These are phyloP conservation scores for Enteromius treurensis DNA, from an alignment of 2,797 vertebrate genomes.

Conservation along the genomic window DNA sequence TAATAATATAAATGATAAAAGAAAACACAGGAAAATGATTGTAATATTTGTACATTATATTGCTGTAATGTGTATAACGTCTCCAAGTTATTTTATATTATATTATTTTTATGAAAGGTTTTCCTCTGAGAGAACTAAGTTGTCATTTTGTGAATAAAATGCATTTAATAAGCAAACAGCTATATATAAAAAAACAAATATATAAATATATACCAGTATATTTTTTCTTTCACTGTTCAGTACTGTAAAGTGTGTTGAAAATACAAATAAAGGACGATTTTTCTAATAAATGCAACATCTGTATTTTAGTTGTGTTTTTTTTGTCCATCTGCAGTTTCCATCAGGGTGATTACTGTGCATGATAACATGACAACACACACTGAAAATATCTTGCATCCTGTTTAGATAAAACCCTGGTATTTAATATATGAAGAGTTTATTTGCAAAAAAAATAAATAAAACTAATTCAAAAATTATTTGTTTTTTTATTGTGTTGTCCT, in stretches of 20 bases:
- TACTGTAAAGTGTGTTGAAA: slow-evolving; percentile 88
- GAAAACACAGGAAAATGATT: slow-evolving; percentile 83
- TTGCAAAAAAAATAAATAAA: no score
- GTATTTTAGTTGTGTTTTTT: background rate
- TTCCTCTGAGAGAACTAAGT: slow-evolving; percentile 82
- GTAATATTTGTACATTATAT: slow-evolving; percentile 88
- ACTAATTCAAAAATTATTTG: no score
- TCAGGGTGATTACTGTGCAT: background rate
- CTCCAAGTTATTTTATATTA: slow-evolving; percentile 87
- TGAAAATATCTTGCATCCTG: background rate
- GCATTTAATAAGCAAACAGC: slow-evolving; percentile 86
- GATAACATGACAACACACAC: background rate
- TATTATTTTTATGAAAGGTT: slow-evolving; percentile 87
- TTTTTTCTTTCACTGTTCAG: slow-evolving; percentile 87
- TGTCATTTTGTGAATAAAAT: slow-evolving; percentile 88
- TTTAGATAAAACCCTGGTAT: background rate
- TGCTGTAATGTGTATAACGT: slow-evolving; percentile 86
- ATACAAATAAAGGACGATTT: slow-evolving; percentile 86
- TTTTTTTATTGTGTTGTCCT: no score
- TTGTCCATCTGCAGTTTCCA: no score
- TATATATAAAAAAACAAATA: slow-evolving; percentile 84
- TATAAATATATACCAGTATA: slow-evolving; percentile 82
- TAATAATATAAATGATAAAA: slow-evolving; percentile 73
- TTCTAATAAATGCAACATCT: slow-evolving; percentile 73
- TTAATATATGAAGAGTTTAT: background rate